Conservation (phyloP, 1,140 invertebrate genomes). For the Drosophila dunni region DNA sequence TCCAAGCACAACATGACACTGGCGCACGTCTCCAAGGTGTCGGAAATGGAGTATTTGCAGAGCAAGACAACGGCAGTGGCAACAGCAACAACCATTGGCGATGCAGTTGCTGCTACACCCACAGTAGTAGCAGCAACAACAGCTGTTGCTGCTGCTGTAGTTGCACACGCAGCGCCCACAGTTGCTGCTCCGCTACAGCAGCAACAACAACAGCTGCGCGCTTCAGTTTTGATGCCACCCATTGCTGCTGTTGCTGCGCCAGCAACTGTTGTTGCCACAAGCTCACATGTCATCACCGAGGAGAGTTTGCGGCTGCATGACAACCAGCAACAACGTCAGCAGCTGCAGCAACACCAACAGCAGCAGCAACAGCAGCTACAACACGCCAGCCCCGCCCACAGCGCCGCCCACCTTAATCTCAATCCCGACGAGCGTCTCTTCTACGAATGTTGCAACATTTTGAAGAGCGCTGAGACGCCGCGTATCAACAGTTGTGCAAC, state of each 20-base stretch:
- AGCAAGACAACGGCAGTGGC: conserved; percentile 50
- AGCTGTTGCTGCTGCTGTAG: neutral
- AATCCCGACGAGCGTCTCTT: conserved; percentile 84
- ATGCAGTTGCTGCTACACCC: no score
- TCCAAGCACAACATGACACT: conserved; percentile 85
- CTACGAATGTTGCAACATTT: conserved; percentile 83
- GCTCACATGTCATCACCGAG: conserved; percentile 66
- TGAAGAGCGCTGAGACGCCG: conserved; percentile 78
- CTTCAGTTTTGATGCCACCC: conserved; percentile 59
- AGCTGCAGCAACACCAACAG: conserved; percentile 39
- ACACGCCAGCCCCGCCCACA: conserved; percentile 46
- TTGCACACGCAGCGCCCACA: neutral
- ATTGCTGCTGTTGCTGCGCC: conserved; percentile 3
- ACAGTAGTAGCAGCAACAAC: neutral
- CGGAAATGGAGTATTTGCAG: conserved; percentile 85
- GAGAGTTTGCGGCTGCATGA: conserved; percentile 65
- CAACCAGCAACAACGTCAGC: conserved; percentile 50
- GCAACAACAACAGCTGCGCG: conserved; percentile 48
- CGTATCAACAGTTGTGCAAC: conserved; percentile 31
- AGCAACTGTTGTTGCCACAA: neutral
- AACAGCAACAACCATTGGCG: neutral
- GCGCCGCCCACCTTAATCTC: conserved; percentile 65
- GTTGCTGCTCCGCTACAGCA: neutral
- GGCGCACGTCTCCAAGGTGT: conserved; percentile 86
- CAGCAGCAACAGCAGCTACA: conserved; percentile 34